Percentiles rank a stretch among this genome's conserved stretches.
Evolutionary conservation across 2,888 invertebrate species (phyloP).

Genomic region (Ectobius pallidus): DNA sequence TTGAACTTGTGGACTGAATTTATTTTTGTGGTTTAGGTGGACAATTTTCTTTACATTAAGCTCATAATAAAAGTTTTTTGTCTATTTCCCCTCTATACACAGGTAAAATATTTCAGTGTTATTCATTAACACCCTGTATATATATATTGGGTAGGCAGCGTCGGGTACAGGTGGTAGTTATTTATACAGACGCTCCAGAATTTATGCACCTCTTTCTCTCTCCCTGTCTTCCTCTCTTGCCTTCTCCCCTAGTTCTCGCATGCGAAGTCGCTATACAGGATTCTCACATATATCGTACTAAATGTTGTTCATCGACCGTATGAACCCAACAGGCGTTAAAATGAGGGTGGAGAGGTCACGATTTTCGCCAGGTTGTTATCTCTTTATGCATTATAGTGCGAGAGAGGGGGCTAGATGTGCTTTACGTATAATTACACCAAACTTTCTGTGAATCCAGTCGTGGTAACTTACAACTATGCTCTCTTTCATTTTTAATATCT

Average conservation of each 20-base stretch:
- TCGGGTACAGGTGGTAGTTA: slow-evolving; percentile 39
- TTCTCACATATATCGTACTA: slow-evolving; percentile 7
- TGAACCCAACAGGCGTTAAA: slow-evolving; percentile 31
- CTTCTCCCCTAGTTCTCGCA: slow-evolving; percentile 4
- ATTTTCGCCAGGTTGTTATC: slow-evolving; percentile 31
- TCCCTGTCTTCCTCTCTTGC: slow-evolving; percentile 13
- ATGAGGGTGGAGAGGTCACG: slow-evolving; percentile 26
- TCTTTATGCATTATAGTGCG: slow-evolving; percentile 20
- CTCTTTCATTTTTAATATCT: too few species aligned
- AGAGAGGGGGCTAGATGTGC: not conserved
- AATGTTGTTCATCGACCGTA: slow-evolving; percentile 32
- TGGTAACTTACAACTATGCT: too few species aligned
- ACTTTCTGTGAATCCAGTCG: too few species aligned
- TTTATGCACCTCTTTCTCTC: slow-evolving; percentile 37
- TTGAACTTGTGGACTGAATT: too few species aligned
- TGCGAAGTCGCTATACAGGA: slow-evolving; percentile 14
- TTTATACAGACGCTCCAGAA: slow-evolving; percentile 40
- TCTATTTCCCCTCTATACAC: too few species aligned
- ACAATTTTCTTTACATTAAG: too few species aligned
- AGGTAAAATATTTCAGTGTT: too few species aligned
- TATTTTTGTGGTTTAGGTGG: too few species aligned
- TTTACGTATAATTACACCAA: too few species aligned
- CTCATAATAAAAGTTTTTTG: too few species aligned
- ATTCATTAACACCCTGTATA: too few species aligned
- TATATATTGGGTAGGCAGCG: not conserved